phyloP scores from a whole-genome alignment of 2,888 invertebrate genomes.

The Diplolepis rosae region DNA sequence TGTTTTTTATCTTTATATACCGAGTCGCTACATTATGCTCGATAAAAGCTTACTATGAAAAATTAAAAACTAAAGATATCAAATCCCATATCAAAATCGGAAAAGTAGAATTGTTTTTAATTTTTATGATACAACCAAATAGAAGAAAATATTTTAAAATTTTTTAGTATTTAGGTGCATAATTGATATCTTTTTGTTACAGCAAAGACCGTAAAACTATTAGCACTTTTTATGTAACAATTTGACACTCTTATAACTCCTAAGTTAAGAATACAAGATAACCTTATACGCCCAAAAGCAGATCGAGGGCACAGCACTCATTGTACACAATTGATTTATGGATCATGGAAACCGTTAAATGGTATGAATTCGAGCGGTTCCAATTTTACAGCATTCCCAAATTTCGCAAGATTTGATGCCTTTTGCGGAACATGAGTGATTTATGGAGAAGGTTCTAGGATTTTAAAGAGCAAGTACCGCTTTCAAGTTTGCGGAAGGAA shows the following conservation, averaged over 20 bases:
- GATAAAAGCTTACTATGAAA: too few species aligned
- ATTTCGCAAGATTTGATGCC: conserved; percentile 30
- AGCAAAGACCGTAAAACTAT: not conserved
- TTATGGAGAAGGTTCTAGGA: conserved; percentile 21
- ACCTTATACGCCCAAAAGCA: not conserved
- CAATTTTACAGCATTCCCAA: conserved; percentile 22
- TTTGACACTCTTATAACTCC: not conserved
- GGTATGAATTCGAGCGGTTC: conserved; percentile 13
- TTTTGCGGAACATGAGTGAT: conserved; percentile 24
- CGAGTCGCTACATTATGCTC: too few species aligned
- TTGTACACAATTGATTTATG: conserved; percentile 12
- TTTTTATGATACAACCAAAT: not conserved
- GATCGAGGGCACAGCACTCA: not conserved
- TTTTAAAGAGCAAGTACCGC: conserved; percentile 6
- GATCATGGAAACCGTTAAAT: conserved; percentile 10
- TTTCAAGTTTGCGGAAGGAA: conserved; percentile 4
- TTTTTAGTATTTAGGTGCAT: not conserved
- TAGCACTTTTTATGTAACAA: not conserved
- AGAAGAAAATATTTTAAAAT: too few species aligned
- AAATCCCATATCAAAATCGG: too few species aligned
- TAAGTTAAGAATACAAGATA: not conserved
- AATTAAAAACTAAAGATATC: too few species aligned
- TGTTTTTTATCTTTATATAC: too few species aligned
- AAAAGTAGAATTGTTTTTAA: too few species aligned
- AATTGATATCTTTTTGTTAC: not conserved